These are phyloP conservation scores for Pelecanus crispus DNA, from an alignment of 2,113 vertebrate species.

Conservation along the genomic window DNA sequence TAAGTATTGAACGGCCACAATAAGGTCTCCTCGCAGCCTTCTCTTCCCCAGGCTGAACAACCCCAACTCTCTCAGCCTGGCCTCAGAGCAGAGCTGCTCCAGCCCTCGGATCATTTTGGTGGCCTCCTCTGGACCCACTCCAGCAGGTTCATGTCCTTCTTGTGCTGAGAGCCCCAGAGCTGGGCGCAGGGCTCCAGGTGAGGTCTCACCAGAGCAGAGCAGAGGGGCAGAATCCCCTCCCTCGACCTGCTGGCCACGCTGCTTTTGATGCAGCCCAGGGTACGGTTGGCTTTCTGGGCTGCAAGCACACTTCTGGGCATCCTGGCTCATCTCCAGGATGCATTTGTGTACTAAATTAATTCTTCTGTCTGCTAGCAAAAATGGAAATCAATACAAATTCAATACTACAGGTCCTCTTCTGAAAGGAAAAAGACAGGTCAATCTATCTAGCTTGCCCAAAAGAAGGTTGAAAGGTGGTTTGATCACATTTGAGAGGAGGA, in stretches of 20 bases:
- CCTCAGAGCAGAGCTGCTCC: background rate
- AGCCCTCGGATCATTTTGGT: background rate
- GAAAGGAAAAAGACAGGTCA: background rate
- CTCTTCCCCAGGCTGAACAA: background rate
- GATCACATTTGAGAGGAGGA: background rate
- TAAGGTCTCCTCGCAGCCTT: background rate
- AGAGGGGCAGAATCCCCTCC: background rate
- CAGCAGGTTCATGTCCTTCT: background rate
- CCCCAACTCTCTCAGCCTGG: background rate
- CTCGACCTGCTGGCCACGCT: background rate
- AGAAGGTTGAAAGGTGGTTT: background rate
- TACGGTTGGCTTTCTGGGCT: background rate
- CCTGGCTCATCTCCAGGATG: background rate
- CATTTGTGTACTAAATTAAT: background rate
- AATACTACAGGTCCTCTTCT: background rate
- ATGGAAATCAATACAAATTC: constrained; percentile 2
- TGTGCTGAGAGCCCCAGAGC: background rate
- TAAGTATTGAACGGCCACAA: background rate
- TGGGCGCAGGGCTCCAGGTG: fast-evolving
- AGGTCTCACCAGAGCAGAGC: background rate
- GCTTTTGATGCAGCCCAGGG: background rate
- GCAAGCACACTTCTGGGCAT: background rate
- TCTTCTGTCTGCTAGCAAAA: background rate
- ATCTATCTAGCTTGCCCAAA: background rate
- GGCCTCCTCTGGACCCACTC: background rate